Evolutionary conservation across 2,888 invertebrate species (phyloP), one percentile per base, ranked within the genome.

Genomic region (Lycia hirtaria): DNA sequence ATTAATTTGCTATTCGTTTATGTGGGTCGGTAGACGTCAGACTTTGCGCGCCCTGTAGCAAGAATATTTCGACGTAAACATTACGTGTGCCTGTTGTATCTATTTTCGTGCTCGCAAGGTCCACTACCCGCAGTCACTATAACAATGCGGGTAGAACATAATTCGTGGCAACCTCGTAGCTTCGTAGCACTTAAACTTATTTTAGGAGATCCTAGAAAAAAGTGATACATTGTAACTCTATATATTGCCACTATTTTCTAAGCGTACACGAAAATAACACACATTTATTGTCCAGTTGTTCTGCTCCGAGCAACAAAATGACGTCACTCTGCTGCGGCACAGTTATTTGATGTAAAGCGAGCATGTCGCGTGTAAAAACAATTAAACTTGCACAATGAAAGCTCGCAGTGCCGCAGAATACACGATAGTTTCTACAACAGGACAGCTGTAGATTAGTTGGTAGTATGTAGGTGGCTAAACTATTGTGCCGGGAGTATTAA

Each of bases 371-470:
- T 76, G 78, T 81, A 81, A 84, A 84, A 87, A 87, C 83, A 87
- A 87, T 88, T 84, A 83, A 88, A 88, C 81, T 87, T 86, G 78
- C 76, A 83, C 84, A 83, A 86, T 83, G 83, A 80, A 83, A 78
- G 73, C 78, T 62, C 73, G 80, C 74, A 71, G 65, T 75, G 78
- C 35, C 76, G 76, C 75, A 80, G 79, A 78, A 22, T 40, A 47
- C 9, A 12, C 5, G 10, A 33, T 20, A 56, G n/a, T 38, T 50
- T 48, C 76, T 45, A 51, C 77, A 38, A 12, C 9, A n/a, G 32
- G 28, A 5, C 9, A 3, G 24, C 2, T 47, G 41, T 17, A 44
- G 49, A 44, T 41, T 1, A 22, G 35, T 7, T 35, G 4, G 17
- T 35, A 52, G 47, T 40, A 35, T 35, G 40, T 60, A 44, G 37